Conservation (phyloP, 2,797 vertebrate species). For the Salmo trutta region DNA sequence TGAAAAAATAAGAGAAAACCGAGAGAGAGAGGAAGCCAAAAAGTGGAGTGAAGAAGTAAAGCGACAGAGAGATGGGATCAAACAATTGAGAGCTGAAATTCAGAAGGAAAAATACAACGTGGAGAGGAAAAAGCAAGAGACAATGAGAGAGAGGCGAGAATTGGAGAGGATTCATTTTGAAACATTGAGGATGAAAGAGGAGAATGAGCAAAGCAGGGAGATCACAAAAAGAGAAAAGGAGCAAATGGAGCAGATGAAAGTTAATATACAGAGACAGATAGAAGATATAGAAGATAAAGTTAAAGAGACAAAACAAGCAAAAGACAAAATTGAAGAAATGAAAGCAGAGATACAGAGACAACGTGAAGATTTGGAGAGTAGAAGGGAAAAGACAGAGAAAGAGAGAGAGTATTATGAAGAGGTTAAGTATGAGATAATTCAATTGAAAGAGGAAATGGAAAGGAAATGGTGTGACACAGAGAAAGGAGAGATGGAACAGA, state of each 20-base stretch:
- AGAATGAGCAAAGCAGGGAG: constrained; percentile 30
- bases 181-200: constrained; percentile 31
- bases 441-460: constrained; percentile 43
- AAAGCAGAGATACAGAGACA: constrained; percentile 29
- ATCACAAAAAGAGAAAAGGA: constrained; percentile 26
- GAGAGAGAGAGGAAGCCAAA: constrained; percentile 24
- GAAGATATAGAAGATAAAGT: constrained; percentile 17
- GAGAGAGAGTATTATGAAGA: constrained; percentile 34
- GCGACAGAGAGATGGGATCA: constrained; percentile 23
- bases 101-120: constrained; percentile 27
- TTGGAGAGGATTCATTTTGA: constrained; percentile 24
- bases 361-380: constrained; percentile 36
- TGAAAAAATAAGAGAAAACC: constrained; percentile 26
- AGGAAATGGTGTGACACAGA: constrained; percentile 38
- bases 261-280: constrained; percentile 18
- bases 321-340: constrained; percentile 22
- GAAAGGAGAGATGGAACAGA: constrained; percentile 33
- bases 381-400: constrained; percentile 6
- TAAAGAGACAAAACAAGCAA: constrained; percentile 21
- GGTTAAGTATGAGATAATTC: constrained; percentile 36
- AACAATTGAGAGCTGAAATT: constrained; percentile 26
- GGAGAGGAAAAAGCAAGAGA: constrained; percentile 15
- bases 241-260: constrained; percentile 21
- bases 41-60: constrained; percentile 26
- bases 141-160: constrained; percentile 19